A percentile compares a stretch with the other conserved stretches of the same genome.
These are phyloP conservation scores for Chrysomallon squamiferum DNA, from an alignment of 1,140 invertebrate species.

Conservation along the genomic window DNA sequence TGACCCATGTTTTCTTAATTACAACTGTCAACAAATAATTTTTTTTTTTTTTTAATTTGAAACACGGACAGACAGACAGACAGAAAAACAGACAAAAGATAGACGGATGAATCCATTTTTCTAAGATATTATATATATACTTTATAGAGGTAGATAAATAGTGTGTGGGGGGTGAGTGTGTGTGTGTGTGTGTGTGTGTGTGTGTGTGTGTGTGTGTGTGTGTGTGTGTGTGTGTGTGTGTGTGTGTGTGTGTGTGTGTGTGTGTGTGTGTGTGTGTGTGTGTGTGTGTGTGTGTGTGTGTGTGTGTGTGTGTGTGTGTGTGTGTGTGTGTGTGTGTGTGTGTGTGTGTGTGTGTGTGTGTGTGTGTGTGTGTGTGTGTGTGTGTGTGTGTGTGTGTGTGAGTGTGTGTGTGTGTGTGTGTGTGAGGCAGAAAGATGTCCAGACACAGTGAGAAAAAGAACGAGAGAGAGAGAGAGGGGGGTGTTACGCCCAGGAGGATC, in stretches of 20 bases:
- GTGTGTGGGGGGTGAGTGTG: not conserved
- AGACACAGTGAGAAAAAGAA: too few species aligned
- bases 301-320: not conserved
- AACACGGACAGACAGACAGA: not conserved
- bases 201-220: slow-evolving; percentile 1
- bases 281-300: too few species aligned
- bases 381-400: not conserved
- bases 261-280: not conserved
- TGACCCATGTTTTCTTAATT: not conserved
- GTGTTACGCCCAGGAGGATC: too few species aligned
- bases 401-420: too few species aligned
- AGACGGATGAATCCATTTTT: not conserved
- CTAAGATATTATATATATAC: not conserved
- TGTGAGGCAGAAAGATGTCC: too few species aligned
- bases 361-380: too few species aligned
- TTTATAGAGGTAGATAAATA: not conserved
- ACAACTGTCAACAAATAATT: not conserved
- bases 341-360: not conserved
- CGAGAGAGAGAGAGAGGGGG: too few species aligned
- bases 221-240: not conserved
- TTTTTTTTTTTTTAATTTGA: not conserved
- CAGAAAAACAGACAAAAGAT: not conserved
- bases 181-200: not conserved
- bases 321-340: not conserved
- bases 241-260: slow-evolving; percentile 1